Base-by-base conservation (phyloP, 1,140 invertebrate species). In the Drosophila subpulchrella region DNA sequence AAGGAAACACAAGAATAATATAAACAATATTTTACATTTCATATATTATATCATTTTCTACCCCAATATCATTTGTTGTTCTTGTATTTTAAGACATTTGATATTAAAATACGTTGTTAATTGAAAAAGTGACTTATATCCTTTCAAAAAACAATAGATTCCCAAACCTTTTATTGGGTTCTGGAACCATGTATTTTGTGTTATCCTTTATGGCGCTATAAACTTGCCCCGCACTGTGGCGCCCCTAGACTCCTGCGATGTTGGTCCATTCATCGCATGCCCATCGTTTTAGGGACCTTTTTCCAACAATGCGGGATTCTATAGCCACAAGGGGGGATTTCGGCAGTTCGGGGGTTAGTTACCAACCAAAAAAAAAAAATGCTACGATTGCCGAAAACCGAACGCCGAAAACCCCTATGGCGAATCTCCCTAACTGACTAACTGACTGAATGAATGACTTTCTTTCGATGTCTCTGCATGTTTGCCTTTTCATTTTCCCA, bases 401-500 rank as follows among this genome's bases (percentile, higher is more conserved):
- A 57, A 32, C 11, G 8, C 66, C 41, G n/a, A 34, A 56, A 57
- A 24, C 67, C 65, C 67, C 65, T 70, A 71, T 72, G 66, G 68
- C 66, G 66, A 72, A 42, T 71, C 42, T 50, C 12, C 24, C 53
- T 17, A 30, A 67, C 15, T 34, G 50, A 48, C 4, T 53, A 38
- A 15, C 8, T 36, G 30, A 15, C 30, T 27, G 27, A 38, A n/a
- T 54, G 17, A 41, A n/a, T 65, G 65, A 67, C 67, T 71, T 71
- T 71, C 67, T 70, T 71, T 57, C 12, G 65, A 48, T 30, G 67
- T 48, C 47, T 55, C 50, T 70, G 67, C 63, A 57, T 71, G 67
- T 55, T 55, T 55, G 50, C 50, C 50, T 62, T 62, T 50, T 39
- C 58, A 53, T 50, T 73, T 74, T 57, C 73, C 55, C 61, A 74